Percentiles rank a stretch among this genome's conserved stretches.
Conservation (phyloP, 2,888 invertebrate genomes). For the Meta bourneti region DNA sequence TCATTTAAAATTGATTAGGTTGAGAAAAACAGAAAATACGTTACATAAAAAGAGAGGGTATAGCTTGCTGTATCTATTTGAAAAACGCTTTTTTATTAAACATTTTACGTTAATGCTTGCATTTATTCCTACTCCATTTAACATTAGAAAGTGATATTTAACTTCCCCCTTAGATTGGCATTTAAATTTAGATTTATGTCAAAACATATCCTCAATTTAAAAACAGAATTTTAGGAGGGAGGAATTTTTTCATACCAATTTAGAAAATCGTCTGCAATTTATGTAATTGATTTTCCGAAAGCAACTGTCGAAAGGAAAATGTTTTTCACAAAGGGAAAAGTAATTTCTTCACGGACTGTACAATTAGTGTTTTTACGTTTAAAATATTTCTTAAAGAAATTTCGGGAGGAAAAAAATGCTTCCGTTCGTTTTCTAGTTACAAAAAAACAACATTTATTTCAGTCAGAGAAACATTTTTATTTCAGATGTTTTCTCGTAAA, state of each 20-base stretch:
- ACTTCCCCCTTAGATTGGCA: background rate
- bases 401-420: background rate
- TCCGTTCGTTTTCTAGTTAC: background rate
- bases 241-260: slow-evolving; percentile 12
- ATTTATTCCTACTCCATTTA: background rate
- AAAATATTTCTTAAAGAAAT: background rate
- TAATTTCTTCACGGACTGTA: background rate
- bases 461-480: background rate
- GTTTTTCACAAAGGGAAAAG: background rate
- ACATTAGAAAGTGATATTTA: background rate
- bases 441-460: background rate
- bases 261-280: slow-evolving; percentile 37
- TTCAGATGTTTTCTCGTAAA: background rate
- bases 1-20: too few relatives aligned
- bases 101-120: too few relatives aligned
- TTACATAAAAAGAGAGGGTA: too few relatives aligned
- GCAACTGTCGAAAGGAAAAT: background rate
- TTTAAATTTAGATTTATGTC: background rate
- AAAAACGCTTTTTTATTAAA: too few relatives aligned
- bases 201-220: background rate
- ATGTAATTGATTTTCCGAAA: slow-evolving; percentile 31
- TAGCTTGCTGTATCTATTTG: too few relatives aligned
- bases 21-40: too few relatives aligned
- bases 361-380: background rate
- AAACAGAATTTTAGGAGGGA: background rate